A percentile compares a stretch with the other conserved stretches of the same genome.
Evolutionary conservation across 2,113 vertebrate species (phyloP).

Genomic region (Hemiprocne comata): DNA sequence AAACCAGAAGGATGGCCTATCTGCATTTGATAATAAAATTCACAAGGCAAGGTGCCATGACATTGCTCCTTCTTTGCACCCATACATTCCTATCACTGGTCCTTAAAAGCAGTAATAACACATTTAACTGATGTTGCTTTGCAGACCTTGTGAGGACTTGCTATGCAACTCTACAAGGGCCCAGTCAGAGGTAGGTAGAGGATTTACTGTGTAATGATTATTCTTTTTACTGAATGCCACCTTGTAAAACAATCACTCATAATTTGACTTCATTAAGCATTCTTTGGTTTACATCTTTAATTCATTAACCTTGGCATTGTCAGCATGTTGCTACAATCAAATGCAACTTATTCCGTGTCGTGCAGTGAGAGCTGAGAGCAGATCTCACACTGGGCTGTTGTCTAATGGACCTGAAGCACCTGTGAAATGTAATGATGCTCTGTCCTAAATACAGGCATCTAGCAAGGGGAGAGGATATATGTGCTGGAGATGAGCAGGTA

Average conservation of each 20-base stretch:
- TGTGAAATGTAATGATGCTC: not conserved
- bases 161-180: not conserved
- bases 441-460: not conserved
- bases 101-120: not conserved
- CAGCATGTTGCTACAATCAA: constrained; percentile 53
- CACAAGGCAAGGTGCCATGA: not conserved
- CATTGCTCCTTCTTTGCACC: not conserved
- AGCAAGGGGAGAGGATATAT: not conserved
- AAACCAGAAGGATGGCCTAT: not conserved
- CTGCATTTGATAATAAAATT: not conserved
- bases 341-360: constrained; percentile 4
- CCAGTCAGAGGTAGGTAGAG: not conserved
- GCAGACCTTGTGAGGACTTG: not conserved
- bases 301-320: constrained; percentile 33
- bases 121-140: not conserved
- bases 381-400: not conserved
- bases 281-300: constrained; percentile 14
- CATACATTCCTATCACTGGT: not conserved
- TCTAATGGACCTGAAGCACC: constrained; percentile 7
- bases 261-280: constrained; percentile 45
- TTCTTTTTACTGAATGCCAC: constrained; percentile 12
- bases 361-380: not conserved
- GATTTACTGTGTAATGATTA: constrained; percentile 34
- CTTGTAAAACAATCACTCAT: constrained; percentile 12
- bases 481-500: not conserved